Evolutionary conservation across 2,797 vertebrate species (phyloP), one percentile per base, ranked within the genome.

Genomic region (Tiaroga cobitis): DNA sequence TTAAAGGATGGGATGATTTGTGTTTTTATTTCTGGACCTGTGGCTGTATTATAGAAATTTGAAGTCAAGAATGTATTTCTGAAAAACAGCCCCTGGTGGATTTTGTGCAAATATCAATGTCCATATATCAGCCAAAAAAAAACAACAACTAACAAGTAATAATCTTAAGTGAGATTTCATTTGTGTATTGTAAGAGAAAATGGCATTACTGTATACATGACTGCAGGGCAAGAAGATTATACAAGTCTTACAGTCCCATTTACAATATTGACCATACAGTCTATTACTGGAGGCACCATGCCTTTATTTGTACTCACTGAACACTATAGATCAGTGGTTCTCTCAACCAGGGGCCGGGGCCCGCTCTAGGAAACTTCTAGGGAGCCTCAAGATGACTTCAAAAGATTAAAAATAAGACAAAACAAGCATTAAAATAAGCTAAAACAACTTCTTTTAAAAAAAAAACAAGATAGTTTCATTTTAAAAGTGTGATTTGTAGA

Each of bases 1-100:
- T 96, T 94, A 96, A 94, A 95, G 93, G 94, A 94, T 90, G 92
- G 90, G 84, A 92, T 92, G 89, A 90, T 89, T 88, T 87, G 93
- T 90, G 82, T 90, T 49, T 89, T 87, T 32, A 86, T 87, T 87
- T 83, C 70, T 56, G 69, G 18, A 32, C 54, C 49, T 21, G 24
- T 56, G 18, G 37, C 59, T 80, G 78, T 46, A 21, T 49, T 63
- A 21, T 32, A 65, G 18, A 65, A 69, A 43, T 43, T 10, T 43
- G 10, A 43, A 15, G 3, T 46, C 43, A 4, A 15, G 41, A 43
- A 43, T 13, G 43, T 46, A 13, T 46, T 46, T 46, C 43, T 46
- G 34, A n/a, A n/a, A 59, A 4, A 8, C 54, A 37, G 54, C 54
- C 54, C 9, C 34, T 61, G 56, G 32, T 34, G 75, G 32, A 37